Evolutionary conservation across 2,888 invertebrate species (phyloP).

Genomic region (Pristionchus japonicus): DNA sequence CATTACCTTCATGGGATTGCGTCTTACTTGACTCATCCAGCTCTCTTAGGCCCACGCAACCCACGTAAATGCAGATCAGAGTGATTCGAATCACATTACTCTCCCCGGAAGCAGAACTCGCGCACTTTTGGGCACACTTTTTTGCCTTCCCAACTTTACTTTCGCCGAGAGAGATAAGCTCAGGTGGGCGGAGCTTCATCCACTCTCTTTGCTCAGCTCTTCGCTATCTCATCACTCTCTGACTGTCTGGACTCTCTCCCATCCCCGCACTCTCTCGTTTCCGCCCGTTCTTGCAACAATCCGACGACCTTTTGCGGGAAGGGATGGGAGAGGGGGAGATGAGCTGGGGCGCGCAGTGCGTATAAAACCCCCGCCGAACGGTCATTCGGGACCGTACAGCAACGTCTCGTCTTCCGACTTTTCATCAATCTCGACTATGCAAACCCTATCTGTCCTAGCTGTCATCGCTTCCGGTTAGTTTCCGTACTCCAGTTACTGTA

Average conservation of each 20-base stretch:
- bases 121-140: not conserved
- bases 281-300: constrained; percentile 22
- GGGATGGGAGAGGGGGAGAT: not conserved
- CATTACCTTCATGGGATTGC: not conserved
- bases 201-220: not conserved
- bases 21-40: not conserved
- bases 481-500: not conserved
- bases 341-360: not conserved
- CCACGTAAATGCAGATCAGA: not conserved
- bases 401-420: not conserved
- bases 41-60: not conserved
- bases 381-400: not conserved
- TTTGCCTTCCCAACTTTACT: not conserved
- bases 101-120: not conserved
- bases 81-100: not conserved
- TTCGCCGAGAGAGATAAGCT: not conserved
- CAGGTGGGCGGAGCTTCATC: not conserved
- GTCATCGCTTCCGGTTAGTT: constrained; percentile 6
- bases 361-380: constrained; percentile 3
- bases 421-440: not conserved
- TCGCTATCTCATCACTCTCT: not conserved
- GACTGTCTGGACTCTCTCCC: not conserved
- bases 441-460: not conserved
- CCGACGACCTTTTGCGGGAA: constrained; percentile 16
- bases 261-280: not conserved